Base-by-base conservation (phyloP, 2,797 vertebrate genomes). In the Microctenopoma stevenorrisi region DNA sequence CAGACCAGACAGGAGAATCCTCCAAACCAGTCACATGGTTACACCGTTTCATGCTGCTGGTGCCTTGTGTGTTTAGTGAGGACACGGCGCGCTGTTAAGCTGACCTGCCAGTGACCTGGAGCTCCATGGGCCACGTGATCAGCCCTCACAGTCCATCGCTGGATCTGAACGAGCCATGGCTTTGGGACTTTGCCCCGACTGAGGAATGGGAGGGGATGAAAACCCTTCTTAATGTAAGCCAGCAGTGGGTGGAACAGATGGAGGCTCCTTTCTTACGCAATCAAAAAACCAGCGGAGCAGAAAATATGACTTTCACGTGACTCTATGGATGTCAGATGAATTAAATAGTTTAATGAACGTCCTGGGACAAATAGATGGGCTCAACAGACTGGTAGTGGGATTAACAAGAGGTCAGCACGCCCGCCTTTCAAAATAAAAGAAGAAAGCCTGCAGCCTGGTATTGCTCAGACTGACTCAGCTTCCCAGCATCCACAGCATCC, bases 231-330 rank as follows among this genome's bases (percentile, higher is more conserved):
- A 78, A 76, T 16, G 38, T n/a, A 71, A 53, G 43, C 55, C 10
- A 72, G 79, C 63, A 60, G 58, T 50, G 65, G 56, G 54, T 64
- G 47, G 76, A 82, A 75, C 89, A 90, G 85, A 91, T 86, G 81
- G 87, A 83, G 56, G 71, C 59, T 71, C 35, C 69, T 51, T 67
- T 84, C 68, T 88, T 87, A 90, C 33, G 81, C 81, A 87, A 86
- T 47, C 48, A 18, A 51, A 43, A 54, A 64, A 66, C 46, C 33
- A 56, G 79, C 70, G 73, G 70, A 60, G 62, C 76, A 72, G 71
- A 78, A 78, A 74, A 78, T 25, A 64, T 59, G 56, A 76, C 70
- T 78, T 74, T 64, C 54, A 62, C 64, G 49, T 74, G 71, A 80
- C 66, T 83, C 72, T 30, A 37, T 3, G 46, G 56, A 74, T 72